Conservation (phyloP, 2,888 invertebrate species). For the Urechis unicinctus region DNA sequence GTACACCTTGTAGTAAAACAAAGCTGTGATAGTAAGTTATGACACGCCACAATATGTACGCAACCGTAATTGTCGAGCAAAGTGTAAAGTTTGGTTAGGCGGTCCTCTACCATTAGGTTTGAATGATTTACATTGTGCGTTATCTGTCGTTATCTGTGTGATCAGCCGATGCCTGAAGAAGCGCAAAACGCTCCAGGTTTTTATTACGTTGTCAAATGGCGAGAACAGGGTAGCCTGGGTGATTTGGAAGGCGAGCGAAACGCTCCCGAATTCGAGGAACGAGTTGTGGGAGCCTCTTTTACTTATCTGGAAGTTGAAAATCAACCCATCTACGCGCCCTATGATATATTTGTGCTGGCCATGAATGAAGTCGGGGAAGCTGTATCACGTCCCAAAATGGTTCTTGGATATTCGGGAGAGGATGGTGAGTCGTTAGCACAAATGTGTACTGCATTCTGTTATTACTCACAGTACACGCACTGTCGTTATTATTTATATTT, state of each 20-base stretch:
- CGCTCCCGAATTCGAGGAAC: background rate
- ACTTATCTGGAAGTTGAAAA: slow-evolving; percentile 13
- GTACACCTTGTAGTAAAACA: no score
- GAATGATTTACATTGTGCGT: no score
- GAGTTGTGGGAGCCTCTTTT: slow-evolving; percentile 9
- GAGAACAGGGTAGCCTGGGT: slow-evolving; percentile 17
- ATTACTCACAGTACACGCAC: background rate
- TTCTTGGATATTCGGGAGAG: slow-evolving; percentile 22
- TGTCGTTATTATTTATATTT: background rate
- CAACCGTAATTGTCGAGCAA: no score
- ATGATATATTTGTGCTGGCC: slow-evolving; percentile 22
- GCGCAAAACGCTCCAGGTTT: slow-evolving; percentile 25
- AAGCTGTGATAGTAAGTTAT: no score
- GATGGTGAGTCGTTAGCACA: slow-evolving; percentile 14
- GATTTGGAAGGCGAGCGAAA: slow-evolving; percentile 11
- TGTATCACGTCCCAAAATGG: slow-evolving; percentile 17
- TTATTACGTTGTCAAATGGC: slow-evolving; percentile 23
- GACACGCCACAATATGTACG: no score
- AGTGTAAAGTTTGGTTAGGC: no score
- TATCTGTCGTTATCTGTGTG: no score
- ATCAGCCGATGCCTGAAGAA: slow-evolving; percentile 19
- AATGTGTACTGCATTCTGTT: background rate
- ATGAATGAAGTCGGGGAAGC: slow-evolving; percentile 23
- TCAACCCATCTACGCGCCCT: slow-evolving; percentile 21
- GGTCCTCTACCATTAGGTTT: no score